Evolutionary conservation across 37 sponge, comb jelly and placozoan species (phyloP).

Genomic region (Tethya wilhelma): DNA sequence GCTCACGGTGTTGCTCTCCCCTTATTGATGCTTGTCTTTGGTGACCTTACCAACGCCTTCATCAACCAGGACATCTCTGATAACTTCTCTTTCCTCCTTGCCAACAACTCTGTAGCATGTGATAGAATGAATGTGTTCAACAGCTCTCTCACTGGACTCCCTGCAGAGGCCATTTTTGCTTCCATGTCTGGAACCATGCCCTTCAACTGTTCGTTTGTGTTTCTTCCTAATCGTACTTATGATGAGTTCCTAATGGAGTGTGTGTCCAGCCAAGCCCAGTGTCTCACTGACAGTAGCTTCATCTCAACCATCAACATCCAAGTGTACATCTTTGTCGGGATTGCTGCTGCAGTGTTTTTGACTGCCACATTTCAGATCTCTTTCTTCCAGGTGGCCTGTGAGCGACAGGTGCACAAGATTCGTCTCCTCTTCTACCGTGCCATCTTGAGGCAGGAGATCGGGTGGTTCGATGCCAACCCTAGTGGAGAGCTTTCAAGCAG

Average conservation of each 20-base stretch:
- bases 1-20: slow-evolving; percentile 62
- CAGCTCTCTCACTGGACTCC: not conserved
- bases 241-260: not conserved
- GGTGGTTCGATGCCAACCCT: slow-evolving; percentile 86
- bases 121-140: not conserved
- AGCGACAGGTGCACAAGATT: slow-evolving; percentile 75
- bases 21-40: slow-evolving; percentile 52
- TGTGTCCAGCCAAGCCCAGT: not conserved
- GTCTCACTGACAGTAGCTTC: slow-evolving; percentile 10
- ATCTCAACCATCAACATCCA: not conserved
- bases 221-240: not conserved
- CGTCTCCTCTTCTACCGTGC: slow-evolving; percentile 56
- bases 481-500: slow-evolving; percentile 75
- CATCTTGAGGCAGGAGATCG: slow-evolving; percentile 81
- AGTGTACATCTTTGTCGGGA: slow-evolving; percentile 33
- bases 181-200: too few relatives aligned
- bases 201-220: not conserved
- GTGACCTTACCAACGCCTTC: slow-evolving; percentile 59
- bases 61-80: slow-evolving; percentile 29
- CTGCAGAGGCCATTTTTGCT: not conserved
- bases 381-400: slow-evolving; percentile 64
- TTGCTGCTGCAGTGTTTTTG: slow-evolving; percentile 53
- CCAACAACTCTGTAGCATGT: not conserved
- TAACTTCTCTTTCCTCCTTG: not conserved
- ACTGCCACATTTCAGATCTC: slow-evolving; percentile 54